Base-by-base conservation (phyloP, 64 coral and sea anemone species). In the Porites australiensis region DNA sequence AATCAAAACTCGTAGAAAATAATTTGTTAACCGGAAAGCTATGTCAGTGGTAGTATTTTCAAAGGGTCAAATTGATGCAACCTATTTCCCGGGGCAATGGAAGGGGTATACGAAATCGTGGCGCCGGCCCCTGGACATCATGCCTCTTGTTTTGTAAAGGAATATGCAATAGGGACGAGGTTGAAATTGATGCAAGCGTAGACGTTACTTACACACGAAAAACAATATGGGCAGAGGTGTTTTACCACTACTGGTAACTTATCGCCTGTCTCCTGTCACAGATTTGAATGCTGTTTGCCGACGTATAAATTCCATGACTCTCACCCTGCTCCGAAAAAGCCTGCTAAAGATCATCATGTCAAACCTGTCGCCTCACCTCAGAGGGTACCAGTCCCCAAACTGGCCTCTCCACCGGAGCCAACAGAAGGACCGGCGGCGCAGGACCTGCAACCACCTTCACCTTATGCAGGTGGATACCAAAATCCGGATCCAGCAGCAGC, bases 281-380 rank as follows among this genome's bases (percentile, higher is more conserved):
- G 63, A 22, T 93, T 93, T 76, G 49, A 78, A 21, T 93, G 91
- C 44, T 93, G 91, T 70, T 87, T 93, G 73, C 82, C 82, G 15
- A 87, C 91, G 15, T 70, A 87, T 59, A 86, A 87, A 49, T 85
- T 86, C 72, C 62, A 86, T 18, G 82, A 86, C 46, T 74, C 83
- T 62, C 72, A 87, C 44, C 74, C 91, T 23, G 71, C 84, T 12
- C 90, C 79, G 4, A 82, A 79, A 58, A 77, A 87, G 23, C 59
- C 91, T 86, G 9, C 53, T 5, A 74, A 64, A 6, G 82, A 58
- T 4, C 73, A 93, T 48, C 83, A 79, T n/a, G 68, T 93, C 48
- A 79, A 45, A 10, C 91, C 91, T 12, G 74, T 87, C 8, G 91
- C 91, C 15, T 52, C 72, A 47, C 82, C 82, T 12, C 91, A 93